phyloP scores from a whole-genome alignment of 1,140 invertebrate species.

The Conus betulinus region DNA sequence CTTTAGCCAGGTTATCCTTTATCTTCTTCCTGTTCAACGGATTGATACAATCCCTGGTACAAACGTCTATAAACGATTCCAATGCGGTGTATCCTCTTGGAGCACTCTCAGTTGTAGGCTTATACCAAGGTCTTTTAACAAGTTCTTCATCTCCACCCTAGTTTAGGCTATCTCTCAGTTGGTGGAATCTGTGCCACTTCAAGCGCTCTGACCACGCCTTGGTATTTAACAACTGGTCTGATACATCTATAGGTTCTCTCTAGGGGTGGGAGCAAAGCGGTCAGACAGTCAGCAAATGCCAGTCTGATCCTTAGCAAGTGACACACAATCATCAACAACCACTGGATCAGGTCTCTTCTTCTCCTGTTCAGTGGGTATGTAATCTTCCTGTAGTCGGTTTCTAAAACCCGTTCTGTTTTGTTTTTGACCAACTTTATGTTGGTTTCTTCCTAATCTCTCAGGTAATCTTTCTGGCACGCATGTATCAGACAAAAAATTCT shows the following conservation, averaged over 20 bases:
- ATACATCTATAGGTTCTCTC: neutral
- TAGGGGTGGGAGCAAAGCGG: neutral
- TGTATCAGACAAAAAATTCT: too few relatives aligned
- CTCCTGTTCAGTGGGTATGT: too few relatives aligned
- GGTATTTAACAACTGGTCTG: neutral
- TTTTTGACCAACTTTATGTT: too few relatives aligned
- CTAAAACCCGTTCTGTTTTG: too few relatives aligned
- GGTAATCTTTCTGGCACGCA: too few relatives aligned
- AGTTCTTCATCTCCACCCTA: neutral
- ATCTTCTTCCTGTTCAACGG: neutral
- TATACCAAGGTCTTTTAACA: neutral
- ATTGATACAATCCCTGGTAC: neutral
- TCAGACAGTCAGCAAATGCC: too few relatives aligned
- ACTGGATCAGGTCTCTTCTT: too few relatives aligned
- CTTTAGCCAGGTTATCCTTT: neutral
- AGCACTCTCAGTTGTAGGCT: neutral
- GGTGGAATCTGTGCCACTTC: neutral
- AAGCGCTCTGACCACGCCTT: neutral
- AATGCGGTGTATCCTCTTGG: neutral
- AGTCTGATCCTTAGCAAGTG: too few relatives aligned
- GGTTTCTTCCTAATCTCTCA: too few relatives aligned
- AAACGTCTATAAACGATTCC: neutral
- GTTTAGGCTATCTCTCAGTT: neutral
- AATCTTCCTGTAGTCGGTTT: too few relatives aligned
- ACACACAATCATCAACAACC: too few relatives aligned